Percentiles rank a stretch among this genome's conserved stretches.
These are phyloP conservation scores for Pomphorhynchus laevis DNA, from an alignment of 1,140 invertebrate species.

Conservation along the genomic window DNA sequence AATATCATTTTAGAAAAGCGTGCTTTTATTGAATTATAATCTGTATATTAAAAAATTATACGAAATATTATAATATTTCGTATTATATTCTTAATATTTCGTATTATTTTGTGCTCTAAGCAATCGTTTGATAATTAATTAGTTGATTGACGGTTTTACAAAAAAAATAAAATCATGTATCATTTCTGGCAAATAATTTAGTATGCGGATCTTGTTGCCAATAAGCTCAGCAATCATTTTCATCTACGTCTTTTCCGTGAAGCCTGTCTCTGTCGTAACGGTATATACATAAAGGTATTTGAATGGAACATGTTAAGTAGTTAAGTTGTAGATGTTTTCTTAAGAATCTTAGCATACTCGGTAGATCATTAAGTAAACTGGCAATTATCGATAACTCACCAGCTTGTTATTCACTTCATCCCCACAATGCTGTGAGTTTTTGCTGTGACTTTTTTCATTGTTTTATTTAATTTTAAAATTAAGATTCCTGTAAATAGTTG, in stretches of 20 bases:
- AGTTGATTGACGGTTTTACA: too few relatives aligned
- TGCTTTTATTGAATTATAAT: too few relatives aligned
- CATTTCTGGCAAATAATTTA: too few relatives aligned
- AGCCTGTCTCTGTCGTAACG: conserved; percentile 93
- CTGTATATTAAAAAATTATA: too few relatives aligned
- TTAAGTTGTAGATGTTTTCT: conserved; percentile 11
- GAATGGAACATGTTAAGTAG: neutral
- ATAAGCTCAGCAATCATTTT: conserved; percentile 78
- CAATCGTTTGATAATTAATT: too few relatives aligned
- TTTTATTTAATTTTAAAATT: conserved; percentile 40
- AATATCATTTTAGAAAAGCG: too few relatives aligned
- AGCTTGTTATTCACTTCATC: conserved; percentile 97
- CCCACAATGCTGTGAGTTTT: conserved; percentile 74
- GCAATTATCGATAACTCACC: conserved; percentile 98
- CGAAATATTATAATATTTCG: too few relatives aligned
- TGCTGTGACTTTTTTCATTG: conserved; percentile 3
- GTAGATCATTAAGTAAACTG: conserved; percentile 66
- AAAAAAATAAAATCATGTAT: too few relatives aligned
- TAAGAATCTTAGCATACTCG: conserved; percentile 65
- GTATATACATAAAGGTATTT: conserved; percentile 69
- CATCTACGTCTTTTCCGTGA: conserved; percentile 78
- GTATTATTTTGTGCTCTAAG: too few relatives aligned
- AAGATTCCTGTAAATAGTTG: conserved; percentile 86
- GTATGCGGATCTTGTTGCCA: conserved; percentile 96
- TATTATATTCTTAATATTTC: too few relatives aligned